Conservation (phyloP, 1,140 invertebrate genomes). For the Wasmannia auropunctata region DNA sequence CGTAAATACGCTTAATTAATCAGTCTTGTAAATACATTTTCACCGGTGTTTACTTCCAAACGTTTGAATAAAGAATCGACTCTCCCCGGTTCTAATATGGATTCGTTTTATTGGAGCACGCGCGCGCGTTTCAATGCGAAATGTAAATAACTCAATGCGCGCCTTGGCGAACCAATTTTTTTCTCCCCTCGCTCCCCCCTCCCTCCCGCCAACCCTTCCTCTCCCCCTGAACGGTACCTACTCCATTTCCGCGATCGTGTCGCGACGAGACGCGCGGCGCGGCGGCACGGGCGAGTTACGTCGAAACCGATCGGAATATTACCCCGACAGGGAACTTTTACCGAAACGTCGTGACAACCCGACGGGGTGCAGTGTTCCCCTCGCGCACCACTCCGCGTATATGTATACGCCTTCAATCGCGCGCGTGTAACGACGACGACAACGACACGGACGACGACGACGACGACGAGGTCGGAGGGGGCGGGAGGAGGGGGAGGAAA, state of each 20-base stretch:
- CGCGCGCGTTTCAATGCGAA: constrained; percentile 29
- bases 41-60: neutral
- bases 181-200: neutral
- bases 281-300: neutral
- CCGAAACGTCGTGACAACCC: constrained; percentile 31
- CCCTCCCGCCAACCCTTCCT: neutral
- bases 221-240: neutral
- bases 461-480: neutral
- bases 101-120: constrained; percentile 4
- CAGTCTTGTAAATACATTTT: neutral
- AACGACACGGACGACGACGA: neutral
- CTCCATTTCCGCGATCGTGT: constrained; percentile 38
- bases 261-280: constrained; percentile 16
- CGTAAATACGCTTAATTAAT: constrained; percentile 28
- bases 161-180: constrained; percentile 40
- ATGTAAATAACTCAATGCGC: constrained; percentile 46
- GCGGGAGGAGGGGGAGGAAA: neutral
- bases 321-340: constrained; percentile 23
- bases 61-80: constrained; percentile 32
- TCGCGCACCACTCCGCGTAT: too few relatives aligned
- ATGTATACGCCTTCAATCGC: neutral
- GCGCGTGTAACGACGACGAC: neutral
- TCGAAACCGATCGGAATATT: constrained; percentile 55
- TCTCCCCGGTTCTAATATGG: constrained; percentile 12
- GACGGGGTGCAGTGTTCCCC: neutral